Percentiles rank a stretch among this genome's conserved stretches.
phyloP scores from a whole-genome alignment of 2,888 invertebrate genomes.

The Sphecodes monilicornis region DNA sequence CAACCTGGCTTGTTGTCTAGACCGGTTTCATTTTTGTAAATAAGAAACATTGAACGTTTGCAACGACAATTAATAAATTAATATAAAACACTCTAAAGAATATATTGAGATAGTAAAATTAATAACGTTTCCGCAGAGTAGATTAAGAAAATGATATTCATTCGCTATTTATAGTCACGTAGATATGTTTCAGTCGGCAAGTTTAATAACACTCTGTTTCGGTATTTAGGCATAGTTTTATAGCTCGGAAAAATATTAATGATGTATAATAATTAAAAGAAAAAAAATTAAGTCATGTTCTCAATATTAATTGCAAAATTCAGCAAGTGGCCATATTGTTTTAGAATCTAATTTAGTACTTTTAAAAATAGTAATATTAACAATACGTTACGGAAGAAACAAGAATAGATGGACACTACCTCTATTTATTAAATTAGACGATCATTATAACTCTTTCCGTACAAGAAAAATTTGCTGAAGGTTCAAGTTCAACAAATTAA shows the following conservation, averaged over 20 bases:
- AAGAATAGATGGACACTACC: not conserved
- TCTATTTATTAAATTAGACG: too few species aligned
- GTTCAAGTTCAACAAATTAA: not conserved
- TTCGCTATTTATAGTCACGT: not conserved
- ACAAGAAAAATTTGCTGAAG: too few species aligned
- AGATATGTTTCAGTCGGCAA: too few species aligned
- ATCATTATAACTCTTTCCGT: too few species aligned
- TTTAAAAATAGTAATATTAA: not conserved
- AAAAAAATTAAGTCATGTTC: not conserved
- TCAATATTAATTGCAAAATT: not conserved
- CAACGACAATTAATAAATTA: not conserved
- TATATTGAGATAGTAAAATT: not conserved
- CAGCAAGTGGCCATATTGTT: not conserved
- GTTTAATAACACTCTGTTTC: too few species aligned
- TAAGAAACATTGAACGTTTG: accelerated
- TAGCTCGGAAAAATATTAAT: not conserved
- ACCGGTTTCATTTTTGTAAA: not conserved
- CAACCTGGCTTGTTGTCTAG: constrained; percentile 85
- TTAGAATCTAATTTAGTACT: not conserved
- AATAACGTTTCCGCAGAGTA: not conserved
- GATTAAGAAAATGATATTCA: not conserved
- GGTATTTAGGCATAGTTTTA: too few species aligned
- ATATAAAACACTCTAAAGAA: not conserved
- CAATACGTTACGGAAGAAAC: not conserved
- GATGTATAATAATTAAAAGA: not conserved